Evolutionary conservation across 2,113 vertebrate genomes (phyloP).

Genomic region (Ellobius talpinus): DNA sequence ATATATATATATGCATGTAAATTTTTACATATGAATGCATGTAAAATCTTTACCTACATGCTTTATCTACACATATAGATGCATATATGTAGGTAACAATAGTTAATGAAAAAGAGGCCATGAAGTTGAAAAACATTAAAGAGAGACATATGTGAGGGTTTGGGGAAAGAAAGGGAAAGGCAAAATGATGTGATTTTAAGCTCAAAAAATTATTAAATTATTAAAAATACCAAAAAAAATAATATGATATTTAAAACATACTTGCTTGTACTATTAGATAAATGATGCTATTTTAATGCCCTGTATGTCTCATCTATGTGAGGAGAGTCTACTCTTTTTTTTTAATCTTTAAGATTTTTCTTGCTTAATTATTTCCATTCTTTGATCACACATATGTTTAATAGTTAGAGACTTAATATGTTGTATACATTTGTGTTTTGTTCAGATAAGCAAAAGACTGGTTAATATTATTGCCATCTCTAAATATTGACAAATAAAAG

Average conservation of each 20-base stretch:
- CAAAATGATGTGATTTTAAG: background rate
- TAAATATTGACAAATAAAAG: background rate
- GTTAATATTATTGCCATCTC: background rate
- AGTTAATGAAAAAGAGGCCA: background rate
- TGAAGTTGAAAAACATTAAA: too few species aligned
- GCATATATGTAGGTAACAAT: background rate
- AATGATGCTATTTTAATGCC: background rate
- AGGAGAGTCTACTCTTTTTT: constrained; percentile 55
- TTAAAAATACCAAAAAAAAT: background rate
- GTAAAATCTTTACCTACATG: background rate
- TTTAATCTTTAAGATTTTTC: constrained; percentile 50
- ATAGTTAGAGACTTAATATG: constrained; percentile 46
- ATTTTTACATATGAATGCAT: background rate
- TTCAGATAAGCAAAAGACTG: constrained; percentile 13
- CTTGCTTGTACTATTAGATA: constrained; percentile 1
- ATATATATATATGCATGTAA: background rate
- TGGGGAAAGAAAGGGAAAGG: background rate
- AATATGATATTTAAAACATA: constrained; percentile 27
- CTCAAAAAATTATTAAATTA: background rate
- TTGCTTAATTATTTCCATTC: constrained; percentile 62
- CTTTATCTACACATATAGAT: background rate
- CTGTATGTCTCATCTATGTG: background rate
- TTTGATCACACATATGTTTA: constrained; percentile 65
- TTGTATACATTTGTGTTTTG: constrained; percentile 74
- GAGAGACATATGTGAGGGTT: background rate